These are phyloP conservation scores for Poeciliopsis turrubarensis DNA, from an alignment of 2,113 vertebrate species.

Conservation along the genomic window DNA sequence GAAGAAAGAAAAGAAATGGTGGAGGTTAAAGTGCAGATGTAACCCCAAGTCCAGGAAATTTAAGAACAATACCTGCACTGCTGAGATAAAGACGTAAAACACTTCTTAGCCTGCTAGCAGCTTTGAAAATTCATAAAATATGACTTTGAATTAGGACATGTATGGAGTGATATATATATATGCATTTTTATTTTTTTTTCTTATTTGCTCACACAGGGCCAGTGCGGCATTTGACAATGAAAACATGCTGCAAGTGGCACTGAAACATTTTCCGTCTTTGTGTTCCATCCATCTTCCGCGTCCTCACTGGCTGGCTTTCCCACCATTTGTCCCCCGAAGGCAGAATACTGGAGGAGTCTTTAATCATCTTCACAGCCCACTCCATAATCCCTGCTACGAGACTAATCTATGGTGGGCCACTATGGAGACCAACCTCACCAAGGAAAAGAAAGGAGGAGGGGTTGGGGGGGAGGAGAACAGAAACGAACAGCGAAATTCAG, in stretches of 20 bases:
- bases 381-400: constrained; percentile 70
- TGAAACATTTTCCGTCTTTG: constrained; percentile 39
- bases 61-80: too few relatives aligned
- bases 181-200: constrained; percentile 32
- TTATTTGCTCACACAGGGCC: constrained; percentile 29
- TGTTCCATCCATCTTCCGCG: constrained; percentile 28
- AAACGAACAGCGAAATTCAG: constrained; percentile 8
- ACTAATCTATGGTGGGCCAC: constrained; percentile 70
- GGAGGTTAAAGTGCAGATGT: too few relatives aligned
- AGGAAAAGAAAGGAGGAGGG: constrained; percentile 4
- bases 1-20: too few relatives aligned
- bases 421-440: constrained; percentile 40
- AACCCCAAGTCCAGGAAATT: too few relatives aligned
- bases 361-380: constrained; percentile 75
- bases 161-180: background rate
- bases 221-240: constrained; percentile 29
- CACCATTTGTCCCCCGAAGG: constrained; percentile 47
- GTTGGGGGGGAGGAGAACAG: background rate
- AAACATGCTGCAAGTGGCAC: constrained; percentile 21
- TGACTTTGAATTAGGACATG: background rate
- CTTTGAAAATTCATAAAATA: too few relatives aligned
- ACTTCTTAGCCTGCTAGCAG: too few relatives aligned
- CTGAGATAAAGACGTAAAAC: too few relatives aligned
- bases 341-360: constrained; percentile 67
- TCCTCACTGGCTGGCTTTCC: constrained; percentile 33